These are phyloP conservation scores for Acyrthosiphon pisum DNA, from an alignment of 1,140 invertebrate genomes.

Conservation along the genomic window DNA sequence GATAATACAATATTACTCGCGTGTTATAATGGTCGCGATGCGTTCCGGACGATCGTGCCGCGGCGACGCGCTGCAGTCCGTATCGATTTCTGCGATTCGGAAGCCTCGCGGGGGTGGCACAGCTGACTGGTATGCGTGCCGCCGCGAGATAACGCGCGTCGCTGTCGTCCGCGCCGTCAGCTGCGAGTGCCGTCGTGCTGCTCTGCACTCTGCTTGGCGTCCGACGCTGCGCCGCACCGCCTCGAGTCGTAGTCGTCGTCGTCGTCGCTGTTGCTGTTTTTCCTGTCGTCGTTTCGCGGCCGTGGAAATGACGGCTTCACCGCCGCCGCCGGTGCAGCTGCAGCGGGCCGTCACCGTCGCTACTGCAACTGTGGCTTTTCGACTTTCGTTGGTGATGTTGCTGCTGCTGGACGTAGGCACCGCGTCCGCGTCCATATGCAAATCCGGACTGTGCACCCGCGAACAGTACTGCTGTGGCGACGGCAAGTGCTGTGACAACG, in stretches of 20 bases:
- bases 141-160: background rate
- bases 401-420: constrained; percentile 27
- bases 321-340: background rate
- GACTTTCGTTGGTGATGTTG: background rate
- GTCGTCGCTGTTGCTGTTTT: no score
- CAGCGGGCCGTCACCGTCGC: background rate
- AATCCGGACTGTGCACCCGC: constrained; percentile 17
- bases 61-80: background rate
- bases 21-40: no score
- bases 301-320: background rate
- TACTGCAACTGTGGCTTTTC: no score
- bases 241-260: background rate
- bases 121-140: background rate
- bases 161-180: background rate
- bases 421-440: constrained; percentile 52
- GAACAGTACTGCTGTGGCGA: constrained; percentile 51
- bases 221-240: background rate
- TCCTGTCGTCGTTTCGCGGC: background rate
- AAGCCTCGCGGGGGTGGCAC: background rate
- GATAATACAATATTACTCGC: no score
- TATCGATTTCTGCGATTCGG: background rate
- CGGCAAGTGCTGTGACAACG: constrained; percentile 50
- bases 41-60: background rate
- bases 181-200: background rate
- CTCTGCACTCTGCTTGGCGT: background rate